A percentile compares a stretch with the other conserved stretches of the same genome.
Conservation (phyloP, 2,888 invertebrate species). For the Drosophila pegasa region DNA sequence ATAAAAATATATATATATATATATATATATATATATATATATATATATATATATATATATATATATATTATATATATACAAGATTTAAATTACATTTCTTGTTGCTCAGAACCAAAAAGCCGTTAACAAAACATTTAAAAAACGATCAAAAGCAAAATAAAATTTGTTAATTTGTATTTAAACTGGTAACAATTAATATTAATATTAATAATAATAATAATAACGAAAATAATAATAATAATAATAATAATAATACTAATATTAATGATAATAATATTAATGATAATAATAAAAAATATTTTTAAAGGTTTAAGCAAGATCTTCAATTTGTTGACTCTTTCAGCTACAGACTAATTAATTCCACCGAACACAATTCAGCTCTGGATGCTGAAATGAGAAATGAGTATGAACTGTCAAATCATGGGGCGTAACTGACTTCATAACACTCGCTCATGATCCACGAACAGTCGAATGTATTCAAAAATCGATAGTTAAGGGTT, state of each 20-base stretch:
- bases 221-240: background rate
- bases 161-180: conserved; percentile 16
- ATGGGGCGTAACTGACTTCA: too few relatives aligned
- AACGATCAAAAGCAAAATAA: background rate
- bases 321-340: background rate
- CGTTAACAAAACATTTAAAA: conserved; percentile 2
- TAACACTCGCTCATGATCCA: too few relatives aligned
- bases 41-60: background rate
- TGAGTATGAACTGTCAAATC: too few relatives aligned
- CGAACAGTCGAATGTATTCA: too few relatives aligned
- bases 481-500: too few relatives aligned
- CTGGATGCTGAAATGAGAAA: too few relatives aligned
- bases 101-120: conserved; percentile 18
- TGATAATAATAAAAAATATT: conserved; percentile 7
- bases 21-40: background rate
- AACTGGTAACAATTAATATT: conserved; percentile 5
- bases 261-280: background rate
- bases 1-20: background rate
- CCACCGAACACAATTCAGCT: too few relatives aligned
- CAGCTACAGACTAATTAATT: too few relatives aligned
- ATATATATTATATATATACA: background rate
- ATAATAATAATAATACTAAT: conserved; percentile 2
- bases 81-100: background rate
- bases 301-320: conserved; percentile 17
- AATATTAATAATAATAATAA: background rate